Evolutionary conservation across 2,797 vertebrate genomes (phyloP).

Genomic region (Spea hammondii): DNA sequence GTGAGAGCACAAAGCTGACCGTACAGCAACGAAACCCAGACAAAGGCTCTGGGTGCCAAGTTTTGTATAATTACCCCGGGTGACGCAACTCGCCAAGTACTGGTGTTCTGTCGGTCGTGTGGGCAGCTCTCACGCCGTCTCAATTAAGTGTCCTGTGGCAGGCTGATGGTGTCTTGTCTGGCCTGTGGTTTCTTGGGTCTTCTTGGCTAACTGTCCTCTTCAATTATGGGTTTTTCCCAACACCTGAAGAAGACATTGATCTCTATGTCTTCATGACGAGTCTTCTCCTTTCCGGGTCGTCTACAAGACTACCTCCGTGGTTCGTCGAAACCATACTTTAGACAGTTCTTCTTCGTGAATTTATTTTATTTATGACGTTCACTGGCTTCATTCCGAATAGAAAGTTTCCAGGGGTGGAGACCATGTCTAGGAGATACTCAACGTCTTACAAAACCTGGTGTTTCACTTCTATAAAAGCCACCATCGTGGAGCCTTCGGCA

Average conservation of each 20-base stretch:
- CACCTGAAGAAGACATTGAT: neutral
- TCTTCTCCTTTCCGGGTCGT: neutral
- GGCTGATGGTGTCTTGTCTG: neutral
- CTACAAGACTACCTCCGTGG: neutral
- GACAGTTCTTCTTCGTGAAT: no score
- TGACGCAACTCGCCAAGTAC: neutral
- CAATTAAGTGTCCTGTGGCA: conserved; percentile 2
- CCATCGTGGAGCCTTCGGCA: no score
- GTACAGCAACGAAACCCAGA: neutral
- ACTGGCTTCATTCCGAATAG: no score
- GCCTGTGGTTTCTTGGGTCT: neutral
- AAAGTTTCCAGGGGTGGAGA: no score
- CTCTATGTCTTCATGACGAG: neutral
- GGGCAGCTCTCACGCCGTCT: neutral
- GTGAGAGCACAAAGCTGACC: neutral
- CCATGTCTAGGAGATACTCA: no score
- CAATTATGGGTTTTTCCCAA: neutral
- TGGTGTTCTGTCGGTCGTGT: neutral
- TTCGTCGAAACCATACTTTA: no score
- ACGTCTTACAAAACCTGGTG: no score
- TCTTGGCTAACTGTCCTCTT: neutral
- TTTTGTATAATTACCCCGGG: no score
- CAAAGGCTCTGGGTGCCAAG: neutral
- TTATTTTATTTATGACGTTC: no score
- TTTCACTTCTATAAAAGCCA: no score